Base-by-base conservation (phyloP, 2,888 invertebrate species). In the Anthophora plumipes region DNA sequence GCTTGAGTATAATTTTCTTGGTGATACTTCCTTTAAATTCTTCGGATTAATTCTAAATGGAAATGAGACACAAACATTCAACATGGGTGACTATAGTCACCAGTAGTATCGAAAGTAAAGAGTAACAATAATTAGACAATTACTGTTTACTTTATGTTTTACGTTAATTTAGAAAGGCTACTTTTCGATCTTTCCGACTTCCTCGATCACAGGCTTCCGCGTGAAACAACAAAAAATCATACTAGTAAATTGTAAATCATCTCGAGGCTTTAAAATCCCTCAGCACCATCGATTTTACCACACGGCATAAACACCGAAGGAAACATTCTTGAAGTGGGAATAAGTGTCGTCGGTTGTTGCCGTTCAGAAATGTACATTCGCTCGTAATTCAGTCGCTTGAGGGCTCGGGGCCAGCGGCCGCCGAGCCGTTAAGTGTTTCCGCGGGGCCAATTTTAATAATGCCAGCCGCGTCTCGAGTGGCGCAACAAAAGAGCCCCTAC, bases 361-460 rank as follows among this genome's bases (percentile, higher is more conserved):
- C 52, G 41, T 54, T 67, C 46, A 54, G n/a, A 59, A 72, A 63
- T 59, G 64, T 68, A 64, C 87, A 88, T 87, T 85, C 82, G 82
- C 67, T 88, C 83, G 85, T 90, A 87, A 87, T 89, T 88, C 79
- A 85, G 66, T 75, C 70, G 70, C 80, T 75, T 78, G 66, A 82
- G 82, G 88, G 86, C 83, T 84, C 82, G 79, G n/a, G n/a, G 20
- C 71, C 76, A 52, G 80, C 75, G 83, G 73, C 64, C 86, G 85
- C 78, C 86, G 85, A 84, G 84, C 82, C 75, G 68, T 83, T 77
- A 81, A 87, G 81, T 83, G 83, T 89, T 89, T 85, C 82, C 82
- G 77, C 86, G 72, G 71, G 77, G 76, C 83, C 86, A 82, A 90
- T 89, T 91, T 91, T 91, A 87, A 91, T 91, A 91, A 91, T 86